phyloP scores from a whole-genome alignment of 2,113 vertebrate species.

The Heloderma charlesbogerti region DNA sequence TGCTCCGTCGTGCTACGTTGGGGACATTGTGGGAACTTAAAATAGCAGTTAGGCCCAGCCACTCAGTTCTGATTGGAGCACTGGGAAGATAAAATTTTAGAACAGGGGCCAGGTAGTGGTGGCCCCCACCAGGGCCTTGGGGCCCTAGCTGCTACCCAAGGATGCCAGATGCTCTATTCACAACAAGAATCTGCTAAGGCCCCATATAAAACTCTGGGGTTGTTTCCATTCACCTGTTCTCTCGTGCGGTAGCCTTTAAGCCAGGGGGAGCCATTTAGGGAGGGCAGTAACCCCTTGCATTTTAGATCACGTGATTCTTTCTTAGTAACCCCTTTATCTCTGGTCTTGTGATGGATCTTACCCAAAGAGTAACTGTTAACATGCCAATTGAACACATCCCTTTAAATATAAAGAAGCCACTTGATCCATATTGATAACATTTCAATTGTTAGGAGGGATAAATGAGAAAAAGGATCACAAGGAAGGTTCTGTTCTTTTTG shows the following conservation, averaged over 20 bases:
- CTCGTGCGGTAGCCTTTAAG: background rate
- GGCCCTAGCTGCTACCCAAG: background rate
- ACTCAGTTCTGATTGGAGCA: background rate
- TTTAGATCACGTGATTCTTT: background rate
- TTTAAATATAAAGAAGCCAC: background rate
- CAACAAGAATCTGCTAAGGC: background rate
- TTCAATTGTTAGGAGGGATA: background rate
- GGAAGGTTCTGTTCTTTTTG: background rate
- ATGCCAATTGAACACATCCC: background rate
- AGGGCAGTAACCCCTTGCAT: background rate
- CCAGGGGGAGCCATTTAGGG: too few species aligned
- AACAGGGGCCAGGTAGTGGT: background rate
- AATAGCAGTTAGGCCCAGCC: background rate
- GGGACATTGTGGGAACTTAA: background rate
- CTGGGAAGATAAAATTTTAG: background rate
- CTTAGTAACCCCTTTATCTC: background rate
- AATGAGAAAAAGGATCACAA: background rate
- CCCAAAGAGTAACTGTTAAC: background rate
- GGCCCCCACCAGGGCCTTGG: background rate
- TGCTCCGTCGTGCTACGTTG: too few species aligned
- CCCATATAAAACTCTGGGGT: background rate
- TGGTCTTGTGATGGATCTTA: background rate
- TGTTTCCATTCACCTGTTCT: background rate
- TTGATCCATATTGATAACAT: background rate
- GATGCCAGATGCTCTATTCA: background rate